phyloP scores from a whole-genome alignment of 2,797 vertebrate species.

The Malurus leucopterus region DNA sequence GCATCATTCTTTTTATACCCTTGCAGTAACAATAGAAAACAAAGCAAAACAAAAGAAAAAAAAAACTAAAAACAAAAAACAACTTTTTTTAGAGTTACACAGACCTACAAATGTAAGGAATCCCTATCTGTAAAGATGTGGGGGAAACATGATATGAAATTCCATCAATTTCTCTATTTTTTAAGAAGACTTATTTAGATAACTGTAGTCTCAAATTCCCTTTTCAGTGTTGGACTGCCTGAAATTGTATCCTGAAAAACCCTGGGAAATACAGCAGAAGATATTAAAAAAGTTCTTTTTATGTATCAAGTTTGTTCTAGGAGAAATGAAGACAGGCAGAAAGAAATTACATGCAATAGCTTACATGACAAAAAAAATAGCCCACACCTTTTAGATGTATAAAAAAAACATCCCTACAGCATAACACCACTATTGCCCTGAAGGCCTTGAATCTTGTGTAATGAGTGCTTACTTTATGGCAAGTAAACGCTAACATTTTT shows the following conservation, averaged over 20 bases:
- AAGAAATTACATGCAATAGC: neutral
- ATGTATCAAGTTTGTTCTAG: neutral
- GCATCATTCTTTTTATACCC: neutral
- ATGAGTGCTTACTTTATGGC: neutral
- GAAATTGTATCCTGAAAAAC: neutral
- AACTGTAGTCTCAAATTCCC: neutral
- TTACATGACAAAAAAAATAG: neutral
- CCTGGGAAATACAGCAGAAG: neutral
- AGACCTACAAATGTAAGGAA: neutral
- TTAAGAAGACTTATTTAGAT: fast-evolving
- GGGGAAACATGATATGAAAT: neutral
- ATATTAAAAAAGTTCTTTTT: neutral
- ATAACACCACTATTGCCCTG: neutral
- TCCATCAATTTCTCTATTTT: neutral
- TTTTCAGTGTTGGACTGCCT: neutral
- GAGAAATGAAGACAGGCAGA: neutral
- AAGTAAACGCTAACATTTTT: neutral
- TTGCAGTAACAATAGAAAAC: neutral
- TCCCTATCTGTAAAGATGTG: fast-evolving
- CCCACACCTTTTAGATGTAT: neutral
- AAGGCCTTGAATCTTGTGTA: neutral
- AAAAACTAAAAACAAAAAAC: neutral
- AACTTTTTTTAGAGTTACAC: neutral
- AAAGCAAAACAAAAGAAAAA: neutral
- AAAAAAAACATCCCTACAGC: neutral